phyloP scores from a whole-genome alignment of 2,113 vertebrate species.

The Natator depressus region DNA sequence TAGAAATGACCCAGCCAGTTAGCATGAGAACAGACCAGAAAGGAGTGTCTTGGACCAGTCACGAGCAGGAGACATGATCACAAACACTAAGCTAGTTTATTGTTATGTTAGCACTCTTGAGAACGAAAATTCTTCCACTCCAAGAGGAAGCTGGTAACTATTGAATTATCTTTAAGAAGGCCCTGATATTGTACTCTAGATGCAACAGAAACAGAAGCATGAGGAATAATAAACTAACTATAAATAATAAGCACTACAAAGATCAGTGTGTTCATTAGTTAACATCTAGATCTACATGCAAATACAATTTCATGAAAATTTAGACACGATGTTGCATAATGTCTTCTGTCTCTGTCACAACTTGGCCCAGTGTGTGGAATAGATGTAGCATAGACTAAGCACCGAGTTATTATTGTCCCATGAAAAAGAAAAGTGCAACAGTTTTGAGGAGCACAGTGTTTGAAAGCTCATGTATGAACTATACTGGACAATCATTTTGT shows the following conservation, averaged over 20 bases:
- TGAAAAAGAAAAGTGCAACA: background rate
- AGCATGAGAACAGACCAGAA: background rate
- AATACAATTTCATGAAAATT: background rate
- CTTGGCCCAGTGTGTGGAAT: background rate
- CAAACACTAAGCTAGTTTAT: background rate
- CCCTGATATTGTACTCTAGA: background rate
- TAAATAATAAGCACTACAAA: background rate
- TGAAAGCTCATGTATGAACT: background rate
- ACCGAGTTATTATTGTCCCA: background rate
- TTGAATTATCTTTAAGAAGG: background rate
- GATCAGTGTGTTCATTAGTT: background rate
- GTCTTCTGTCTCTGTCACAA: background rate
- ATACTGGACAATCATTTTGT: background rate
- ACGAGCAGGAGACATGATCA: background rate
- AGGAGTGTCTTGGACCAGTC: background rate
- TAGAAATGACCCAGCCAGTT: background rate
- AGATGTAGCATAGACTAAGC: background rate
- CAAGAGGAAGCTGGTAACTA: background rate
- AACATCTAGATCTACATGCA: background rate
- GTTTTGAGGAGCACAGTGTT: background rate
- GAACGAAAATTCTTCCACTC: background rate
- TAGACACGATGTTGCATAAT: background rate
- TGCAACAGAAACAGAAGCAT: background rate
- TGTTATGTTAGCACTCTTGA: background rate
- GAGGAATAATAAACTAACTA: background rate